Evolutionary conservation across 2,113 vertebrate species (phyloP).

Genomic region (Nesoenas mayeri): DNA sequence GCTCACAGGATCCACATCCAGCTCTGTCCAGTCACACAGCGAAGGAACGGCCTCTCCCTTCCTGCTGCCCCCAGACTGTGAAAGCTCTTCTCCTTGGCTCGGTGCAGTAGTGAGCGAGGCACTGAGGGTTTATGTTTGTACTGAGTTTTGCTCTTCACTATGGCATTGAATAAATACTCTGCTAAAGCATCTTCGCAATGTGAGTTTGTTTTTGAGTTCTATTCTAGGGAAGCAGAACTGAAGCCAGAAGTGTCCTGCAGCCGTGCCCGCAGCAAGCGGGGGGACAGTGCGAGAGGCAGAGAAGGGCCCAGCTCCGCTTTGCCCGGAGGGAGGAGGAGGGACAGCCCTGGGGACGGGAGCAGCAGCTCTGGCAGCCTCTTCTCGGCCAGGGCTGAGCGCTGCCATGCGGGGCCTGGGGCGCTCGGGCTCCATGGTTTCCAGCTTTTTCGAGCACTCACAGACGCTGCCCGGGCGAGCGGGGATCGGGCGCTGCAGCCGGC

Average conservation of each 20-base stretch:
- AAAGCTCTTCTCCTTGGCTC: neutral
- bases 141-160: slow-evolving; percentile 35
- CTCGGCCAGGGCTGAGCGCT: neutral
- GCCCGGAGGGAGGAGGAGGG: neutral
- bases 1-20: neutral
- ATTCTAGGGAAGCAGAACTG: neutral
- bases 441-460: neutral
- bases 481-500: neutral
- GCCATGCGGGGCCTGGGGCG: neutral
- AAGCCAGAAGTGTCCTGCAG: neutral
- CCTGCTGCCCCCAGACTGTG: neutral
- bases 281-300: neutral
- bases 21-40: neutral
- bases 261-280: neutral
- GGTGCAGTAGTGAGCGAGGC: neutral
- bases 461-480: rapidly evolving
- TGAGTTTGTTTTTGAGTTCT: neutral
- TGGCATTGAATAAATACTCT: slow-evolving; percentile 44
- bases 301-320: neutral
- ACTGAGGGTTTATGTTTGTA: slow-evolving; percentile 28
- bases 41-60: neutral
- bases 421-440: neutral
- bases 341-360: neutral
- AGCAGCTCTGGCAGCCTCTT: too few relatives aligned
- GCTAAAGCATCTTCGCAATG: slow-evolving; percentile 19